Percentiles rank a stretch among this genome's conserved stretches.
These are phyloP conservation scores for Pelecanoides urinatrix DNA, from an alignment of 2,113 vertebrate genomes.

Conservation along the genomic window DNA sequence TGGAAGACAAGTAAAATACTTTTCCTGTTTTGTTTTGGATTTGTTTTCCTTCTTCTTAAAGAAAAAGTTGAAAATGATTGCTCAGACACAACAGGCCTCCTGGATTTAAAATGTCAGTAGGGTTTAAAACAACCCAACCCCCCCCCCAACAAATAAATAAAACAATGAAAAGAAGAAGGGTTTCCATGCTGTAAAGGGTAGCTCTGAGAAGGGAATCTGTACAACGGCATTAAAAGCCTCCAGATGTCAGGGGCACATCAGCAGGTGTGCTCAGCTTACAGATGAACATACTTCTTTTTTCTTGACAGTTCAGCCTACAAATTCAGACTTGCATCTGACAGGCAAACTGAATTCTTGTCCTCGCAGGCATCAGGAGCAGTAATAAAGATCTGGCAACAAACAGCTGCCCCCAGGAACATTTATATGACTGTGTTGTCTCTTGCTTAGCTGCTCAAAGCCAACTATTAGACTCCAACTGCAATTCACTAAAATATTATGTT, in stretches of 20 bases:
- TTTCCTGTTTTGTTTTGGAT: not conserved
- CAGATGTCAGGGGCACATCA: not conserved
- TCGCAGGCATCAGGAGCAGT: not conserved
- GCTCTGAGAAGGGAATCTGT: not conserved
- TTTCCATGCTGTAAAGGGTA: not conserved
- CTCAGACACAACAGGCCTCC: not conserved
- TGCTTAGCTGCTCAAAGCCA: not conserved
- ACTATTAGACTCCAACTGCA: not conserved
- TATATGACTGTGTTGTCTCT: not conserved
- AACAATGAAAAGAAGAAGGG: not conserved
- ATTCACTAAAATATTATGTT: not conserved
- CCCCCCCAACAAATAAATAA: not conserved
- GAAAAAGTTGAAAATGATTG: not conserved
- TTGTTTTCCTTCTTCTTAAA: not conserved
- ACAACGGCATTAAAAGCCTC: not conserved
- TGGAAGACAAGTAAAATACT: not conserved
- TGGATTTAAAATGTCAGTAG: not conserved
- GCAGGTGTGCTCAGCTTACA: not conserved
- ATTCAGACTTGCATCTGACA: not conserved
- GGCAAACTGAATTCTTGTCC: not conserved
- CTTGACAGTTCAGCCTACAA: not conserved
- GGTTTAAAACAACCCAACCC: not conserved
- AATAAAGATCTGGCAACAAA: not conserved
- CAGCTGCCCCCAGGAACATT: not conserved
- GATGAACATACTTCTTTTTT: not conserved